A percentile compares a stretch with the other conserved stretches of the same genome.
Conservation (phyloP, 2,888 invertebrate genomes). For the Eupithecia abbreviata region DNA sequence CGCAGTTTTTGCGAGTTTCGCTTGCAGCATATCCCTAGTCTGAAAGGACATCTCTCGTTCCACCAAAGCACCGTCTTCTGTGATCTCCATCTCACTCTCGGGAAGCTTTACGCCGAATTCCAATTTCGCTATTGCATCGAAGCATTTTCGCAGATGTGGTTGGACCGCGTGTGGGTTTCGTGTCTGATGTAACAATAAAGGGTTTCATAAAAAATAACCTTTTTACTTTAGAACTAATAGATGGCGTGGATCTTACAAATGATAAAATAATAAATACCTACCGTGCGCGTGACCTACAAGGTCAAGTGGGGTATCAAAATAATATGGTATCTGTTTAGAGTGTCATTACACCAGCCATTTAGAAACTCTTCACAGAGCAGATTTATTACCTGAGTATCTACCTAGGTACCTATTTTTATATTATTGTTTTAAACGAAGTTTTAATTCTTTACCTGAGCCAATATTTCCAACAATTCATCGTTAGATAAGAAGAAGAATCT, state of each 20-base stretch:
- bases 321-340: no score
- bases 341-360: no score
- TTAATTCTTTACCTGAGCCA: constrained; percentile 87
- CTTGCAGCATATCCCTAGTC: constrained; percentile 72
- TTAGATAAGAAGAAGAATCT: constrained; percentile 95
- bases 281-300: no score
- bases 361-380: no score
- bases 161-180: constrained; percentile 95
- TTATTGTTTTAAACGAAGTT: neutral
- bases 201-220: neutral
- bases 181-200: constrained; percentile 80
- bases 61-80: constrained; percentile 78
- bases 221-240: neutral
- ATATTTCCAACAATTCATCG: constrained; percentile 93
- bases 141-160: constrained; percentile 94
- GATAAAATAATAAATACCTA: no score
- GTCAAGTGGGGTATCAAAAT: no score
- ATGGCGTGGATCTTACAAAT: neutral
- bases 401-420: neutral
- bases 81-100: constrained; percentile 80
- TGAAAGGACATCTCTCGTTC: constrained; percentile 75
- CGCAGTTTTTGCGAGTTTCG: constrained; percentile 69
- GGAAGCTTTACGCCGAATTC: constrained; percentile 88
- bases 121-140: constrained; percentile 91
- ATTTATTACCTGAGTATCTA: no score